Evolutionary conservation across 2,797 vertebrate species (phyloP).

Genomic region (Chelon labrosus): DNA sequence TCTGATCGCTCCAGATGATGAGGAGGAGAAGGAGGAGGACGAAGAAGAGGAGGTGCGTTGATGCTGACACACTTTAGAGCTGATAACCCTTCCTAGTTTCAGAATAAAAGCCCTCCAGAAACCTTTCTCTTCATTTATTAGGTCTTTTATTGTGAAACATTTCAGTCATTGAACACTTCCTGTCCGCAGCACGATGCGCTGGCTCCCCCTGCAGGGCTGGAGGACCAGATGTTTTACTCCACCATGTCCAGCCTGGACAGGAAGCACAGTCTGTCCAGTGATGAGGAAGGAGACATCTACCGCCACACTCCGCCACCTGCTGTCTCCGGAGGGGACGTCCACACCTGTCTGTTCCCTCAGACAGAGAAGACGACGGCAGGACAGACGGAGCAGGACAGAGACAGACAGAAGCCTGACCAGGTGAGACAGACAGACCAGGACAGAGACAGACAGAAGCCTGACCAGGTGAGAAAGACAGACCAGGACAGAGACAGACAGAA

Average conservation of each 20-base stretch:
- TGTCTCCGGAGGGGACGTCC: slow-evolving; percentile 76
- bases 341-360: slow-evolving; percentile 32
- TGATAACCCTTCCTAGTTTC: neutral
- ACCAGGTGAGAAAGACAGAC: no score
- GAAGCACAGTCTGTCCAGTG: slow-evolving; percentile 85
- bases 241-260: slow-evolving; percentile 59
- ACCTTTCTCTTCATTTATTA: no score
- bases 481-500: slow-evolving; percentile 66
- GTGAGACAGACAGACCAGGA: slow-evolving; percentile 66
- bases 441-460: no score
- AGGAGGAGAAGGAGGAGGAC: slow-evolving; percentile 47
- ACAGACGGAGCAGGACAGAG: slow-evolving; percentile 56
- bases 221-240: slow-evolving; percentile 69
- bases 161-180: neutral
- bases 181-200: slow-evolving; percentile 39
- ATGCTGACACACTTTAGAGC: no score
- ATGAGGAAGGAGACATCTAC: slow-evolving; percentile 97
- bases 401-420: slow-evolving; percentile 88
- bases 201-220: slow-evolving; percentile 22
- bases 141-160: neutral
- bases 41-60: slow-evolving; percentile 4
- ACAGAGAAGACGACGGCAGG: slow-evolving; percentile 24
- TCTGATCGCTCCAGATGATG: slow-evolving; percentile 57
- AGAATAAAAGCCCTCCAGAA: no score
- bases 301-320: slow-evolving; percentile 81